Conservation (phyloP, 2,888 invertebrate genomes). For the Lampropteryx suffumata region DNA sequence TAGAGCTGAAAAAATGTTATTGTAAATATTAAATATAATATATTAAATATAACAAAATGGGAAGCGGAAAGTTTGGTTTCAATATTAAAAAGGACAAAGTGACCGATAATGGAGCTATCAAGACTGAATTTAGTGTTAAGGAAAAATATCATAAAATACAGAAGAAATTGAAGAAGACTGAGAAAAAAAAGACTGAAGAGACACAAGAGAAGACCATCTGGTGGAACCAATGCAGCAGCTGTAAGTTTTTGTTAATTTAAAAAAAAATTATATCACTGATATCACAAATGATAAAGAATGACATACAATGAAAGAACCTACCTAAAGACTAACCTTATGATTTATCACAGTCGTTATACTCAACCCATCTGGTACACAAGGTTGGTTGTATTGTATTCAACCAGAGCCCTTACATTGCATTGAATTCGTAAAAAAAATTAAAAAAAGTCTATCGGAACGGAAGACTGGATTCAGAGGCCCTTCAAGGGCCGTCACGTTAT, state of each 20-base stretch:
- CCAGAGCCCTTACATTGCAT: no score
- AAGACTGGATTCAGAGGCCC: constrained; percentile 46
- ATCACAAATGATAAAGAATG: no score
- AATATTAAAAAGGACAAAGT: constrained; percentile 72
- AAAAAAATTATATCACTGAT: no score
- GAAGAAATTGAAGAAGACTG: constrained; percentile 79
- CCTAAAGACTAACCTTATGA: no score
- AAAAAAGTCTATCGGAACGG: constrained; percentile 7
- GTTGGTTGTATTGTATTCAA: neutral
- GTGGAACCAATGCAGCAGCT: constrained; percentile 78
- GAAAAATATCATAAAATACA: constrained; percentile 74
- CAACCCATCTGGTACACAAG: no score
- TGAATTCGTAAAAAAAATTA: neutral
- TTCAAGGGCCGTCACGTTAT: constrained; percentile 71
- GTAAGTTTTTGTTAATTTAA: constrained; percentile 54
- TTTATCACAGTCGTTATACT: no score
- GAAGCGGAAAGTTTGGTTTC: constrained; percentile 74
- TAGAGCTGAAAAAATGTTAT: constrained; percentile 48
- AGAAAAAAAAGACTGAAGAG: constrained; percentile 74
- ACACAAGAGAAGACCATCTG: constrained; percentile 74
- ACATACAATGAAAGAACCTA: no score
- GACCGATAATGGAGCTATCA: constrained; percentile 51
- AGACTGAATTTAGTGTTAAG: constrained; percentile 78
- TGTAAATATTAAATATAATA: constrained; percentile 47
- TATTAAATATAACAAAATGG: constrained; percentile 67